Conservation (phyloP, 2,797 vertebrate species). For the Paguma larvata region DNA sequence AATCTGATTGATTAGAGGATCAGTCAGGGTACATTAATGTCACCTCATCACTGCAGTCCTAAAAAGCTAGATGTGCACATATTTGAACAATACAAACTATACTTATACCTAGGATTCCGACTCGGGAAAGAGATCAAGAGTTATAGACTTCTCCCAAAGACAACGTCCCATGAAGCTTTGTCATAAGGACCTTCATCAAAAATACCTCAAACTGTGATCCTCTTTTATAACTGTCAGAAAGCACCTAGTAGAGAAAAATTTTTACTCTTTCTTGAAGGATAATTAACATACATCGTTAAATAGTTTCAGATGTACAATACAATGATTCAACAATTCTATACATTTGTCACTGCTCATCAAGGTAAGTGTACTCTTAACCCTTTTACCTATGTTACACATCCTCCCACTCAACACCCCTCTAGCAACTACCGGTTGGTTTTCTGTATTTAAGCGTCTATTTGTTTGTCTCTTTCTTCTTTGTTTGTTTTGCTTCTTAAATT, state of each 20-base stretch:
- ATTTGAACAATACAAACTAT: not conserved
- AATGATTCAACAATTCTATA: not conserved
- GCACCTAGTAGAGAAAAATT: not conserved
- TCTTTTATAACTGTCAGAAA: not conserved
- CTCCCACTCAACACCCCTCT: not conserved
- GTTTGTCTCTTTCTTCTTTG: not conserved
- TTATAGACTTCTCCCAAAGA: conserved; percentile 1
- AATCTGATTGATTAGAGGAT: not conserved
- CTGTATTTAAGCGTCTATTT: not conserved
- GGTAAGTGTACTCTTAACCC: not conserved
- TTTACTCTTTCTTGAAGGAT: not conserved
- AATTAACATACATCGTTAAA: not conserved
- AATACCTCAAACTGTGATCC: not conserved
- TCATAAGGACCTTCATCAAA: not conserved
- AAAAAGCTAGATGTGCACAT: not conserved
- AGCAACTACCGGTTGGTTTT: not conserved
- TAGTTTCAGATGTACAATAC: not conserved
- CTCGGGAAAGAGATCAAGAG: not conserved
- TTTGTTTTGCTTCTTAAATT: not conserved
- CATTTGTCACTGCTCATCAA: not conserved
- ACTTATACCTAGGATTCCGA: not conserved
- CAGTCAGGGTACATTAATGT: not conserved
- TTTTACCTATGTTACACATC: not conserved
- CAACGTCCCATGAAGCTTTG: not conserved
- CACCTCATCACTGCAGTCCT: not conserved